These are phyloP conservation scores for Poeciliopsis presidionis DNA, from an alignment of 2,797 vertebrate species.

Conservation along the genomic window DNA sequence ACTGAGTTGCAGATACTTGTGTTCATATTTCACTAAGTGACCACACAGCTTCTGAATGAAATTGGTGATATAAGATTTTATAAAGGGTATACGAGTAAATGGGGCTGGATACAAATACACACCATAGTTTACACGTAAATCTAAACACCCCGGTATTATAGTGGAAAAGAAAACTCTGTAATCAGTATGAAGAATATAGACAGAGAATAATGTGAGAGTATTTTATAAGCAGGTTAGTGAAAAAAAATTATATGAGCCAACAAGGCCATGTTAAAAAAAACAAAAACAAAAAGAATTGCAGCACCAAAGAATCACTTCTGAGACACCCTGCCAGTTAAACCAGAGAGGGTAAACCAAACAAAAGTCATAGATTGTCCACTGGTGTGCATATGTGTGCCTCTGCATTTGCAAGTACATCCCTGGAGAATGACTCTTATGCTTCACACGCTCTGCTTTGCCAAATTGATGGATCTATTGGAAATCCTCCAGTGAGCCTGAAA, in stretches of 20 bases:
- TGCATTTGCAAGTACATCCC: conserved; percentile 56
- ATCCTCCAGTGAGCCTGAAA: conserved; percentile 76
- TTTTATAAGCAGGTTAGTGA: conserved; percentile 25
- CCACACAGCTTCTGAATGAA: background rate
- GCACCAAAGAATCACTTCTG: conserved; percentile 37
- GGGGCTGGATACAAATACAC: background rate
- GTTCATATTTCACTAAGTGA: background rate
- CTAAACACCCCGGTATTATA: conserved; percentile 5
- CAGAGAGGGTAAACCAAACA: conserved; percentile 48
- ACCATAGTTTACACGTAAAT: conserved; percentile 15
- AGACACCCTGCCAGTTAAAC: conserved; percentile 46
- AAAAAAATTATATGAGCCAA: conserved; percentile 21
- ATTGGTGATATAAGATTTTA: background rate
- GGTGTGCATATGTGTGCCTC: conserved; percentile 32
- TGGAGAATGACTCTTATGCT: conserved; percentile 72
- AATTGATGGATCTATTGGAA: conserved; percentile 82
- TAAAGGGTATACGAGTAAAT: background rate
- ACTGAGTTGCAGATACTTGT: background rate
- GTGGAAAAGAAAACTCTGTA: conserved; percentile 52
- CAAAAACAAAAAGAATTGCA: conserved; percentile 22
- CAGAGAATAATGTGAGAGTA: conserved; percentile 30
- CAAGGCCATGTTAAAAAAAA: conserved; percentile 3
- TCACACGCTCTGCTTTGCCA: conserved; percentile 78
- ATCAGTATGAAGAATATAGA: conserved; percentile 35
- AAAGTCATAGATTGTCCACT: conserved; percentile 62